Percentiles rank a stretch among this genome's conserved stretches.
These are phyloP conservation scores for Diplodus sargus DNA, from an alignment of 2,797 vertebrate species.

Conservation along the genomic window DNA sequence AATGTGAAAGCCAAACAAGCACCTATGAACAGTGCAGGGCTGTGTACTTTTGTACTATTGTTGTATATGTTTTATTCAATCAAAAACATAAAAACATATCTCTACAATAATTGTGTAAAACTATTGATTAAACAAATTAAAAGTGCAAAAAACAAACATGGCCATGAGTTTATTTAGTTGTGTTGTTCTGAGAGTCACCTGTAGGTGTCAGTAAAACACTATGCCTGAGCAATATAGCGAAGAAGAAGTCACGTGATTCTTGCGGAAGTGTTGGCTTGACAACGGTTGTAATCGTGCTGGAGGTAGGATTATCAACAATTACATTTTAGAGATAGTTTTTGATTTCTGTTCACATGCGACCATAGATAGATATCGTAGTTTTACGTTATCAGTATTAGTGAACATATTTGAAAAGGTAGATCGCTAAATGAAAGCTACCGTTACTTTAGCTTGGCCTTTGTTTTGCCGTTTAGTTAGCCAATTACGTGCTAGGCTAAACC, in stretches of 20 bases:
- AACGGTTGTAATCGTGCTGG: conserved; percentile 66
- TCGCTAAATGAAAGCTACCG: not conserved
- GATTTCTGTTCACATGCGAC: not conserved
- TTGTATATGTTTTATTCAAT: not conserved
- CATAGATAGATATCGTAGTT: accelerated
- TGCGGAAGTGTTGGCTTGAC: conserved; percentile 71
- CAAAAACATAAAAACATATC: not conserved
- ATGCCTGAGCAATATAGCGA: not conserved
- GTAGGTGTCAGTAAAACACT: conserved; percentile 42
- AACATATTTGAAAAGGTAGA: not conserved
- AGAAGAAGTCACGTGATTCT: conserved; percentile 62
- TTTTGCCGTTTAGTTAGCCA: not conserved
- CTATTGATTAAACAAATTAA: not conserved
- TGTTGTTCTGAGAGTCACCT: conserved; percentile 24
- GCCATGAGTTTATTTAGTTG: not conserved
- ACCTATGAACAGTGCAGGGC: too few species aligned
- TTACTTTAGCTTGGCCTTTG: not conserved
- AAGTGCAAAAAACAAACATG: accelerated
- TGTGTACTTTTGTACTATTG: too few species aligned
- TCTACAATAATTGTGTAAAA: not conserved
- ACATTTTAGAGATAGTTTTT: accelerated
- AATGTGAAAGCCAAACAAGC: not conserved
- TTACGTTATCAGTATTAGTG: not conserved
- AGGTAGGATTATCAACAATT: conserved; percentile 40
- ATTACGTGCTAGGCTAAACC: not conserved